phyloP scores from a whole-genome alignment of 2,797 vertebrate genomes.

The Helicolenus hilgendorfi region DNA sequence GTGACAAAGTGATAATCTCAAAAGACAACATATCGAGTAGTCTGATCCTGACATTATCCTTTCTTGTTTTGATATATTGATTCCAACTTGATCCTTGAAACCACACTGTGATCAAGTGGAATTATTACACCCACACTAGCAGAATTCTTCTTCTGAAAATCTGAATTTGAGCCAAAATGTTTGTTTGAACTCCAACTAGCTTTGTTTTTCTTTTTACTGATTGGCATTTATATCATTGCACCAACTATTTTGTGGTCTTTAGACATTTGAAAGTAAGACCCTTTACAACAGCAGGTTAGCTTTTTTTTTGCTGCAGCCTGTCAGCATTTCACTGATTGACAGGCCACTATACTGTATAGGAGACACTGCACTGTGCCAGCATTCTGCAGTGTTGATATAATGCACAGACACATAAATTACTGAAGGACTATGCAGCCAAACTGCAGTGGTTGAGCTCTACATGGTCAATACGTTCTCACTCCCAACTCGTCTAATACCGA shows the following conservation, averaged over 20 bases:
- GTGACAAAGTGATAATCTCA: neutral
- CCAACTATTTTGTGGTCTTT: neutral
- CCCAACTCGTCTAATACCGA: neutral
- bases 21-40: neutral
- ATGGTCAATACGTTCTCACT: fast-evolving
- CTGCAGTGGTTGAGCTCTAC: neutral
- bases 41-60: neutral
- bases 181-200: neutral
- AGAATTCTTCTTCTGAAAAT: neutral
- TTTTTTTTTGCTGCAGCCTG: neutral
- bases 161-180: neutral
- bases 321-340: conserved; percentile 20
- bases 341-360: neutral
- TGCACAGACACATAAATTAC: neutral
- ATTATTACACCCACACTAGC: neutral
- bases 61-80: neutral
- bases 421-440: neutral
- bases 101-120: neutral
- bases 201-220: neutral
- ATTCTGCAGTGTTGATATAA: neutral
- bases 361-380: neutral
- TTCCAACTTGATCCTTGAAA: neutral
- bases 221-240: neutral
- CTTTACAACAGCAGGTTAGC: neutral
- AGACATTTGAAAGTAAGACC: neutral